Evolutionary conservation across 1,140 invertebrate genomes (phyloP).

Genomic region (Aplysia californica): DNA sequence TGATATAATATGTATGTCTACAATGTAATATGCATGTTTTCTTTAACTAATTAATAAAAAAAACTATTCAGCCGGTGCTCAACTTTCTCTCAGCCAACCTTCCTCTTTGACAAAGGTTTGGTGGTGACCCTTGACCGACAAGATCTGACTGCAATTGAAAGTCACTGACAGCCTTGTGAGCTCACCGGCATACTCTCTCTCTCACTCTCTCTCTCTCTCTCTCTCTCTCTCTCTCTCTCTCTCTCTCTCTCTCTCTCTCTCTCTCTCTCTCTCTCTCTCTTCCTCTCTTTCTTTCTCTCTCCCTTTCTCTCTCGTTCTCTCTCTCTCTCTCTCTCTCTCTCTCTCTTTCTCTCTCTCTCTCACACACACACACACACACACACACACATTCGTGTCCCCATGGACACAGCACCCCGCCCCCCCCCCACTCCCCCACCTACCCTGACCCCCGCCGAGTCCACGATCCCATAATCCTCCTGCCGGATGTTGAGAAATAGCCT

Average conservation of each 20-base stretch:
- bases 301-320: too few relatives aligned
- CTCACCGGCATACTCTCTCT: conserved; percentile 5
- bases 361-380: background rate
- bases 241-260: conserved; percentile 9
- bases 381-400: background rate
- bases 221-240: conserved; percentile 12
- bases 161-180: too few relatives aligned
- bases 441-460: background rate
- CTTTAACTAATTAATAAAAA: background rate
- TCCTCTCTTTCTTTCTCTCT: background rate
- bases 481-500: too few relatives aligned
- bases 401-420: background rate
- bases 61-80: background rate
- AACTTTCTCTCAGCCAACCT: background rate
- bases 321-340: too few relatives aligned
- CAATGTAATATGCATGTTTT: background rate
- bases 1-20: background rate
- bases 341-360: background rate
- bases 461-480: background rate
- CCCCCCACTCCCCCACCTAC: background rate
- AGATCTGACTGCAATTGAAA: too few relatives aligned
- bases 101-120: background rate
- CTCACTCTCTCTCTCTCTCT: conserved; percentile 9
- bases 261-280: background rate
- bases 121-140: background rate